Evolutionary conservation across 2,113 vertebrate genomes (phyloP).

Genomic region (Aix galericulata): DNA sequence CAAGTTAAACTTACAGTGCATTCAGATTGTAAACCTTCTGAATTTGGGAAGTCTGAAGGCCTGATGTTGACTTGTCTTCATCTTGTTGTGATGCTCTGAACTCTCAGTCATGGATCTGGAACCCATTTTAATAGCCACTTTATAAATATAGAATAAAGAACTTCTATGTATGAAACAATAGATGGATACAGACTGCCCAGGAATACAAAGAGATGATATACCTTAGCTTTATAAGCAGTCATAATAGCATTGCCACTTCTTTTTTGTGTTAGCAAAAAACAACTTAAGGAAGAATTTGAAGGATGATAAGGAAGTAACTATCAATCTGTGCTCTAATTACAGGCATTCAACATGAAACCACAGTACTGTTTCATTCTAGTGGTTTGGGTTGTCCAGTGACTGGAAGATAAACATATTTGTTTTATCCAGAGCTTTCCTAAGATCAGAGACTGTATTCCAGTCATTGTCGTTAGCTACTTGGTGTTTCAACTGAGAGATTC

Average conservation of each 20-base stretch:
- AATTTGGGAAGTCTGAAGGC: neutral
- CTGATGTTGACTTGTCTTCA: neutral
- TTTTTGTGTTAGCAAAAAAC: neutral
- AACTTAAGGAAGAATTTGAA: constrained; percentile 9
- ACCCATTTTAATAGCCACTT: neutral
- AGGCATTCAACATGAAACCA: neutral
- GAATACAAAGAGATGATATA: neutral
- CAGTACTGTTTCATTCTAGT: neutral
- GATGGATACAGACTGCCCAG: neutral
- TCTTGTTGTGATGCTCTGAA: neutral
- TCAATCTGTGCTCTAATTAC: constrained; percentile 18
- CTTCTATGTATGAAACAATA: neutral
- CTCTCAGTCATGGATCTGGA: neutral
- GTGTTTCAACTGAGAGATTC: neutral
- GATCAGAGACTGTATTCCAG: neutral
- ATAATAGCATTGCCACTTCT: neutral
- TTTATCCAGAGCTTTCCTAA: neutral
- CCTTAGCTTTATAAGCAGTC: neutral
- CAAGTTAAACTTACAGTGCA: neutral
- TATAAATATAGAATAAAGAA: neutral
- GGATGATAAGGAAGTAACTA: neutral
- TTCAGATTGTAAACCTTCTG: neutral
- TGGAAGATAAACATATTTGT: neutral
- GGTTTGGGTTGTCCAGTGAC: neutral
- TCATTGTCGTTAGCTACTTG: fast-evolving